These are phyloP conservation scores for Melinaea menophilus DNA, from an alignment of 2,888 invertebrate species.

Conservation along the genomic window DNA sequence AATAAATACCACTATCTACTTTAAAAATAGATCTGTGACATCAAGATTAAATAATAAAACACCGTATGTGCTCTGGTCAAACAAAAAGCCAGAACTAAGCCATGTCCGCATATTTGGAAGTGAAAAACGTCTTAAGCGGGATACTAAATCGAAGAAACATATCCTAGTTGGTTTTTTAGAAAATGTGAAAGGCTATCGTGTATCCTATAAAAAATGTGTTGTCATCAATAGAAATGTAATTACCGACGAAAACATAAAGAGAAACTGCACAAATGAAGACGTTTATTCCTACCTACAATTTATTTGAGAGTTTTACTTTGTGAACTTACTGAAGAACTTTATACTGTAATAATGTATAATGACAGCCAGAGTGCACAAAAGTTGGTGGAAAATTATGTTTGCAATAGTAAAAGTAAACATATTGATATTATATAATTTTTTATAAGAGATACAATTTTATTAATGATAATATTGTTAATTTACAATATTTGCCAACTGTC, in stretches of 20 bases:
- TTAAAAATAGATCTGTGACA: conserved; percentile 2
- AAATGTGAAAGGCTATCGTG: background rate
- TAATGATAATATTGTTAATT: background rate
- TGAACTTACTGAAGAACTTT: background rate
- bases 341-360: background rate
- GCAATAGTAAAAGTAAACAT: conserved; percentile 3
- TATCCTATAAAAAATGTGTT: too few relatives aligned
- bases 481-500: conserved; percentile 5
- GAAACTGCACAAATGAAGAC: too few relatives aligned
- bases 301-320: background rate
- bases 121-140: background rate
- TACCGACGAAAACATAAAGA: too few relatives aligned
- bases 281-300: background rate
- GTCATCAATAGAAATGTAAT: too few relatives aligned
- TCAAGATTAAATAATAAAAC: conserved; percentile 12
- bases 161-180: background rate
- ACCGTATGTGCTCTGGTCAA: conserved; percentile 9
- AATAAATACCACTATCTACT: conserved; percentile 12
- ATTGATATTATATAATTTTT: background rate
- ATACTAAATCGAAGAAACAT: background rate
- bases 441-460: background rate
- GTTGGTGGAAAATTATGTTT: background rate
- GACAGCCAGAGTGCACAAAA: conserved; percentile 3
- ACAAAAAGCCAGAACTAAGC: conserved; percentile 10
- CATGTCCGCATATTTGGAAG: background rate